Conservation (phyloP, 2,888 invertebrate species). For the Amitus sp. region DNA sequence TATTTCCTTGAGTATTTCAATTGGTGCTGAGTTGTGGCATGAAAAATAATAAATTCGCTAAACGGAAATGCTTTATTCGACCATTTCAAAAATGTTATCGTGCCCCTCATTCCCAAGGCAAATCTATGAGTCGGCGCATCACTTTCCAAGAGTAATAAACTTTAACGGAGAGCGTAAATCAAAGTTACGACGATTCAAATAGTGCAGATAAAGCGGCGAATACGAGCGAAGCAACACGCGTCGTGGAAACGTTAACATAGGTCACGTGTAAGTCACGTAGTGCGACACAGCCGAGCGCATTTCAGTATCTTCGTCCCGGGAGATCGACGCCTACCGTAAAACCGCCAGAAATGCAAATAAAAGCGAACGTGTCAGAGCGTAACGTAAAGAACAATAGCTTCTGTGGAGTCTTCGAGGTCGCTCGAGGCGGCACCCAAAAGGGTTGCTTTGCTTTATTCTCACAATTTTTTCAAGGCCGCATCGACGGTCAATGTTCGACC, state of each 20-base stretch:
- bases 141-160: too few species aligned
- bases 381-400: constrained; percentile 8
- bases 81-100: too few species aligned
- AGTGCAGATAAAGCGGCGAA: not conserved
- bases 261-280: constrained; percentile 22
- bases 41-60: too few species aligned
- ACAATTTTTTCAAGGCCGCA: constrained; percentile 42
- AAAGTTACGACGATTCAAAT: too few species aligned
- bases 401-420: constrained; percentile 40
- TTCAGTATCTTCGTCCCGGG: constrained; percentile 29
- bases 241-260: constrained; percentile 24
- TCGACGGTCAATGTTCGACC: too few species aligned
- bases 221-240: too few species aligned
- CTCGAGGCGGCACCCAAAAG: constrained; percentile 37
- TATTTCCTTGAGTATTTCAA: too few species aligned
- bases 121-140: too few species aligned
- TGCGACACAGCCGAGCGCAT: constrained; percentile 15
- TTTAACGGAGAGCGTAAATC: too few species aligned
- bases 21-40: too few species aligned
- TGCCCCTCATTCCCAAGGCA: too few species aligned
- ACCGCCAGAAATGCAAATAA: constrained; percentile 36
- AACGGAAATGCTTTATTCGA: too few species aligned
- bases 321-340: constrained; percentile 38
- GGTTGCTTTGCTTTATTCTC: constrained; percentile 44
- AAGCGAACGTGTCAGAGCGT: constrained; percentile 30